Percentiles rank a stretch among this genome's conserved stretches.
Conservation (phyloP, 2,797 vertebrate genomes). For the Toxotes lorentzi region DNA sequence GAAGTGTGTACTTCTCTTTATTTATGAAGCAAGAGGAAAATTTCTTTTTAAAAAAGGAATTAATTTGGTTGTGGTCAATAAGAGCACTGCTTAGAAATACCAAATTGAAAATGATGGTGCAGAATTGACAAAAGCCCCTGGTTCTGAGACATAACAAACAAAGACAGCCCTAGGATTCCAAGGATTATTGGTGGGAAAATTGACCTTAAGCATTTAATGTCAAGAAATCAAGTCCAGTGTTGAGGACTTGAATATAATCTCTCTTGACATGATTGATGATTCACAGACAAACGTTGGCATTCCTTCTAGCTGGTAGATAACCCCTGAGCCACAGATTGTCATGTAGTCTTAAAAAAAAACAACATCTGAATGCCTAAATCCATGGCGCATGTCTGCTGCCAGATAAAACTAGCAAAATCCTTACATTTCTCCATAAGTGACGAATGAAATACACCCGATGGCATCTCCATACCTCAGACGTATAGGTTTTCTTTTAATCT, state of each 20-base stretch:
- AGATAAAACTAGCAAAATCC: background rate
- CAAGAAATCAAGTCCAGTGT: conserved; percentile 36
- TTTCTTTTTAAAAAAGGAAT: background rate
- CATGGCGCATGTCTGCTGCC: background rate
- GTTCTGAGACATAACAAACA: conserved; percentile 1
- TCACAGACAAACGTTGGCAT: conserved; percentile 36
- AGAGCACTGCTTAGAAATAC: background rate
- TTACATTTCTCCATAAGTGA: conserved; percentile 1
- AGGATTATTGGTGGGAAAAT: conserved; percentile 25
- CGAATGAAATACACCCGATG: background rate
- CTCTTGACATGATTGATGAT: conserved; percentile 49
- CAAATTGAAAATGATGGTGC: background rate
- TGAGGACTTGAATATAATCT: conserved; percentile 40
- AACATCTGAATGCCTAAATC: conserved; percentile 8
- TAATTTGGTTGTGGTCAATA: background rate
- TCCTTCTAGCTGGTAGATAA: conserved; percentile 10
- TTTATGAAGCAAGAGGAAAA: background rate
- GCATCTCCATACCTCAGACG: conserved; percentile 2
- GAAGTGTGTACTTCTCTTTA: background rate
- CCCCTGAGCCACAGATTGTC: conserved; percentile 16
- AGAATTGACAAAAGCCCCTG: background rate
- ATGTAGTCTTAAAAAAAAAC: conserved; percentile 10
- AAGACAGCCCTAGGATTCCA: background rate
- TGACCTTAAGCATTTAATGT: conserved; percentile 31
- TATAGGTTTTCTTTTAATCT: conserved; percentile 33